Percentiles rank a stretch among this genome's conserved stretches.
These are phyloP conservation scores for Drosophila oshimai DNA, from an alignment of 1,140 invertebrate genomes.

Conservation along the genomic window DNA sequence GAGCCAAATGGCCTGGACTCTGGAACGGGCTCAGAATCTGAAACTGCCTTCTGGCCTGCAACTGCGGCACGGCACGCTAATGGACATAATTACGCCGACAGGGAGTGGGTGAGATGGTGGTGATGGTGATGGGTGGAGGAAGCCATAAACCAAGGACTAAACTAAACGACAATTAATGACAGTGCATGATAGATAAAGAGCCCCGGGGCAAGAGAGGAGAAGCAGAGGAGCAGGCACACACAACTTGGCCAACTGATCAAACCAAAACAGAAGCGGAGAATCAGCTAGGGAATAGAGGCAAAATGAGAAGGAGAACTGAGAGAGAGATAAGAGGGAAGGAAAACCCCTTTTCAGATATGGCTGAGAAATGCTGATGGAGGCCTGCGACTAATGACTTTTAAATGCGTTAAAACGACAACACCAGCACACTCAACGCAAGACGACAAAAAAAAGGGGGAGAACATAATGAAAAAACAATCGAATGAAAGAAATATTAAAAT, in stretches of 20 bases:
- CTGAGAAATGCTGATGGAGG: slow-evolving; percentile 33
- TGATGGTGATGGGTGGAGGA: background rate
- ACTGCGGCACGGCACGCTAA: slow-evolving; percentile 47
- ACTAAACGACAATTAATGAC: slow-evolving; percentile 74
- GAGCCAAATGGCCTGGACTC: slow-evolving; percentile 34
- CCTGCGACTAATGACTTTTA: slow-evolving; percentile 75
- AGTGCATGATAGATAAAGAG: slow-evolving; percentile 38
- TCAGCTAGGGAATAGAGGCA: background rate
- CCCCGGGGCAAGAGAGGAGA: background rate
- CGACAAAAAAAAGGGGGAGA: slow-evolving; percentile 11
- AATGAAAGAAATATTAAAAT: background rate
- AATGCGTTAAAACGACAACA: slow-evolving; percentile 61
- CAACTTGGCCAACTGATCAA: slow-evolving; percentile 45
- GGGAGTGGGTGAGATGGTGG: background rate
- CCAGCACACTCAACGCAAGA: background rate
- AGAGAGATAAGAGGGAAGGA: background rate
- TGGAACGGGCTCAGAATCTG: background rate
- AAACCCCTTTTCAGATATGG: slow-evolving; percentile 9
- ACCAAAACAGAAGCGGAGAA: slow-evolving; percentile 17
- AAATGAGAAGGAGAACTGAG: background rate
- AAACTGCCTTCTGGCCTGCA: slow-evolving; percentile 33
- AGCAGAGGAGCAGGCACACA: too few species aligned
- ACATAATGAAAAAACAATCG: background rate
- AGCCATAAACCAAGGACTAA: slow-evolving; percentile 43
- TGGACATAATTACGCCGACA: slow-evolving; percentile 65